Conservation (phyloP, 2,113 vertebrate genomes). For the cattle (Bos taurus) region DNA sequence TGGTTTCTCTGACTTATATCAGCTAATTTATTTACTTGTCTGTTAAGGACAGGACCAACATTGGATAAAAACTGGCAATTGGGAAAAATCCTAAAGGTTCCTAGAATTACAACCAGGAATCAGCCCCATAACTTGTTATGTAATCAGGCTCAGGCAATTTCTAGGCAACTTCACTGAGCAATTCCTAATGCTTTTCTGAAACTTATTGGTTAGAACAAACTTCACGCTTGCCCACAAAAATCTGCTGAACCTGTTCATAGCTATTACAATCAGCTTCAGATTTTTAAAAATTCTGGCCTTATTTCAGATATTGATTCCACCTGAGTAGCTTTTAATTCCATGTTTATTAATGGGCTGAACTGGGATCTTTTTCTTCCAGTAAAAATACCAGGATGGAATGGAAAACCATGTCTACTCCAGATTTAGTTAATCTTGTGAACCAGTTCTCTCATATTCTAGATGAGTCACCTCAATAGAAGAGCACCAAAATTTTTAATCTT, state of each 20-base stretch:
- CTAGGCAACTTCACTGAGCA: background rate
- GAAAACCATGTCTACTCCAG: background rate
- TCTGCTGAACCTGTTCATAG: background rate
- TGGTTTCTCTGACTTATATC: background rate
- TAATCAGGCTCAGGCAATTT: background rate
- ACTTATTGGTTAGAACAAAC: background rate
- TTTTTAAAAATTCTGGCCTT: background rate
- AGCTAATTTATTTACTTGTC: background rate
- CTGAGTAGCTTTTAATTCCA: background rate
- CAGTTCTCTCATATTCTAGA: background rate
- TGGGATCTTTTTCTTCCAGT: background rate
- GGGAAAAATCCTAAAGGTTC: background rate
- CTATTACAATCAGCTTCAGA: background rate
- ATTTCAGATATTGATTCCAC: background rate
- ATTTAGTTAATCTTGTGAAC: background rate
- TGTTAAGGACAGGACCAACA: background rate
- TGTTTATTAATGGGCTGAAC: background rate
- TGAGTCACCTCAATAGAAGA: background rate
- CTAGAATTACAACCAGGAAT: background rate
- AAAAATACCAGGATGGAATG: background rate
- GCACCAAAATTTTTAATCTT: background rate
- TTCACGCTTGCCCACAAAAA: background rate
- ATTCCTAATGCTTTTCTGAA: background rate
- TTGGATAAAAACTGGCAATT: background rate
- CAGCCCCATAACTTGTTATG: background rate